Base-by-base conservation (phyloP, 1,140 invertebrate species). In the Prorops nasuta region DNA sequence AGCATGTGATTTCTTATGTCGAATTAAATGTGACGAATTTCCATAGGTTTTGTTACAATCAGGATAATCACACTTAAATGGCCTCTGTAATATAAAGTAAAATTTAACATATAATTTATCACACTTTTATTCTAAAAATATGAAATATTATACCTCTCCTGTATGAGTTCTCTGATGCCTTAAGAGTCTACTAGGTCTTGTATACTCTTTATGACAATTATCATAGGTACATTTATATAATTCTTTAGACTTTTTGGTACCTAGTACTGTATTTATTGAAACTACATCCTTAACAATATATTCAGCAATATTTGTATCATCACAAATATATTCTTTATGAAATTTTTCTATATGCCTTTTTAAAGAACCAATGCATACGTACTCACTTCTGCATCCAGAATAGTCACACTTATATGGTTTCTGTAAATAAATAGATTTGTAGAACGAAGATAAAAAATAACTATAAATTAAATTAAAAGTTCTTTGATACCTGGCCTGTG, bases 21-120 rank as follows among this genome's bases (percentile, higher is more conserved):
- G 44, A 45, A 44, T 51, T 17, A 56, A 42, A 41, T 56, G 54
- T 10, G 39, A 31, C 18, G 22, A 14, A 16, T 35, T 45, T 1
- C 36, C 46, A 10, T 57, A 57, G 6, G 55, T 22, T 39, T 57
- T 57, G 16, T 53, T 18, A 9, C 55, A 57, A 2, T 17, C 34
- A 20, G 48, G 22, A 16, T 43, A 17, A 12, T 28, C 34, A 39
- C 55, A 57, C 20, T 49, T 53, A 15, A 38, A 47, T 21, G 46
- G 50, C 41, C 46, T 45, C 54, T 57, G 22, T 31, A 12, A 15
- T 43, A 22, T 6, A 28, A 43, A 12, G 3, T 43, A 28, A 1
- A 32, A 12, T 0, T 6, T 28, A 10, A 28, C 10, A 28, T 10
- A 28, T 28, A 28, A 28, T 28, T 4, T 28, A 6, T 28, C 10